These are phyloP conservation scores for Limenitis camilla DNA, from an alignment of 2,888 invertebrate species.

Conservation along the genomic window DNA sequence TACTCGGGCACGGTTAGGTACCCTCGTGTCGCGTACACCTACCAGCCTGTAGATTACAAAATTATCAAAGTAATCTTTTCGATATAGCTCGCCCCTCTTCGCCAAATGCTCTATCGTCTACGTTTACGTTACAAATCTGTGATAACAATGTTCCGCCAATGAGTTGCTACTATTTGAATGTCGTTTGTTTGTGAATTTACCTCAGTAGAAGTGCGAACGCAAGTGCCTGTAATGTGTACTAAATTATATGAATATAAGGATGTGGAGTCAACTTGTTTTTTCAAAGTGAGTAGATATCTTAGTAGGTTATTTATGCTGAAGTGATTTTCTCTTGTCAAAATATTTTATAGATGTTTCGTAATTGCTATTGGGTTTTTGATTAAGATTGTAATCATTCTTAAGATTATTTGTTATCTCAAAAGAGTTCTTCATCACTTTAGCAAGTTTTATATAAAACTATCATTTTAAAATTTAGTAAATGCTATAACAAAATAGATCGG, in stretches of 20 bases:
- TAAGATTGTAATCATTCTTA: no score
- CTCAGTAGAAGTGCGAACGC: constrained; percentile 23
- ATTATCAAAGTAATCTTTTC: constrained; percentile 32
- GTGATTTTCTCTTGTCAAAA: no score
- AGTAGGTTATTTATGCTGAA: no score
- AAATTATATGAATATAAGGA: constrained; percentile 26
- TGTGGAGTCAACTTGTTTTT: constrained; percentile 59
- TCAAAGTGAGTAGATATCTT: constrained; percentile 41
- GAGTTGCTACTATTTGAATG: constrained; percentile 25
- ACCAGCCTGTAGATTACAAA: constrained; percentile 30
- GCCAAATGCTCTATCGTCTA: constrained; percentile 23
- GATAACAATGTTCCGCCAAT: constrained; percentile 33
- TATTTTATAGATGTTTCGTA: no score
- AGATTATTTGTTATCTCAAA: no score
- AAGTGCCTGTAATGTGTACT: constrained; percentile 26
- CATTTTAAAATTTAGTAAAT: no score
- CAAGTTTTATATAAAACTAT: no score
- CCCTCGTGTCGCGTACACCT: constrained; percentile 27
- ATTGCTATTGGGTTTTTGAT: no score
- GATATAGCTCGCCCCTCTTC: constrained; percentile 29
- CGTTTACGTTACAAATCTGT: constrained; percentile 25
- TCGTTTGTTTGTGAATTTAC: constrained; percentile 24
- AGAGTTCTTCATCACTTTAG: no score
- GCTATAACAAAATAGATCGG: no score
- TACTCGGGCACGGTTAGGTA: constrained; percentile 15